A percentile compares a stretch with the other conserved stretches of the same genome.
These are phyloP conservation scores for Chymomyza caudatula DNA, from an alignment of 2,888 invertebrate species.

Conservation along the genomic window DNA sequence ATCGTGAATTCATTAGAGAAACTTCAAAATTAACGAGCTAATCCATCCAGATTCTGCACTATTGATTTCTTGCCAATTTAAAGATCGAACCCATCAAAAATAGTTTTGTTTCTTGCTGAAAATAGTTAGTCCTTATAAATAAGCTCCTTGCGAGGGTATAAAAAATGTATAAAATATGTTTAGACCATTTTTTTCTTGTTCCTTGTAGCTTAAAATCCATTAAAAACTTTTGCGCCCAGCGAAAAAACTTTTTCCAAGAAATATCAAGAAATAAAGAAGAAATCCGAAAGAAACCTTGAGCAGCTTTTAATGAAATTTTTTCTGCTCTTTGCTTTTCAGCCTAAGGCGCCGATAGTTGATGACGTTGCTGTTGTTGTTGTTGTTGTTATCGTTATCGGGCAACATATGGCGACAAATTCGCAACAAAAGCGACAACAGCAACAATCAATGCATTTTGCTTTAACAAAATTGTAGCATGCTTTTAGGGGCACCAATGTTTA, in stretches of 20 bases:
- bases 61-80: too few relatives aligned
- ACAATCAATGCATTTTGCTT: constrained; percentile 37
- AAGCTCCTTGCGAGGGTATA: constrained; percentile 4
- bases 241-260: constrained; percentile 41
- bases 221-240: constrained; percentile 52
- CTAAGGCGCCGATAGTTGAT: constrained; percentile 46
- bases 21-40: too few relatives aligned
- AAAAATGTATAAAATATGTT: constrained; percentile 8
- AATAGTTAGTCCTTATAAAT: too few relatives aligned
- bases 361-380: constrained; percentile 12
- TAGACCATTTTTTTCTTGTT: constrained; percentile 8
- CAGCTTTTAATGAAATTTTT: constrained; percentile 66
- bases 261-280: neutral
- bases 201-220: constrained; percentile 49
- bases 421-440: constrained; percentile 19
- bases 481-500: constrained; percentile 31
- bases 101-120: too few relatives aligned
- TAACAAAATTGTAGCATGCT: constrained; percentile 36
- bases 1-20: too few relatives aligned
- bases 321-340: constrained; percentile 42
- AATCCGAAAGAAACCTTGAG: constrained; percentile 50
- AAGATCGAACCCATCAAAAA: too few relatives aligned
- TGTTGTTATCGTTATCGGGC: constrained; percentile 37
- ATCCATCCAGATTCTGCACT: too few relatives aligned
- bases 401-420: constrained; percentile 52